phyloP scores from a whole-genome alignment of 35 echinoderm and acorn worm genomes.

The Ophiothrix spiculata region DNA sequence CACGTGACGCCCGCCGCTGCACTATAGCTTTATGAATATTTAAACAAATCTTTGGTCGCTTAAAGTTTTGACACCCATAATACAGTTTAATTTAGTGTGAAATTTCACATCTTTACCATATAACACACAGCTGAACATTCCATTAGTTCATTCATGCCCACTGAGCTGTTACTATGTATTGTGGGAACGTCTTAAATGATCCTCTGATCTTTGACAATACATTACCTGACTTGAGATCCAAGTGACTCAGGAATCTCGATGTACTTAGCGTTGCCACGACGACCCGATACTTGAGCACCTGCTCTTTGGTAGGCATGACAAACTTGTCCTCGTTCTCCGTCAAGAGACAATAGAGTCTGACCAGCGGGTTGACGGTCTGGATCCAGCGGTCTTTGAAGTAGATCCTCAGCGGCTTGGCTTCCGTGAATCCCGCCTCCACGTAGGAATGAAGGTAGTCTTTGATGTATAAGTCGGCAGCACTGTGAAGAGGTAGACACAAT shows the following conservation, averaged over 20 bases:
- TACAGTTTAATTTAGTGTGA: too few relatives aligned
- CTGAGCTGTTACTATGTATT: too few relatives aligned
- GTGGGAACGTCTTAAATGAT: too few relatives aligned
- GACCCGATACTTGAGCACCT: slow-evolving; percentile 82
- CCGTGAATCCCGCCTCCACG: slow-evolving; percentile 73
- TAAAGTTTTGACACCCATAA: too few relatives aligned
- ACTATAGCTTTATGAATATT: too few relatives aligned
- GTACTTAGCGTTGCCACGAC: slow-evolving; percentile 99
- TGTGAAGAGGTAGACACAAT: slow-evolving; percentile 12
- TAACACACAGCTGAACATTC: too few relatives aligned
- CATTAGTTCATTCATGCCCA: too few relatives aligned
- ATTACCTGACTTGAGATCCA: slow-evolving; percentile 75
- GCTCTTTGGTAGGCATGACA: slow-evolving; percentile 76
- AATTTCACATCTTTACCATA: too few relatives aligned
- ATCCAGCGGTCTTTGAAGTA: slow-evolving; percentile 99
- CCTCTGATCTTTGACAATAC: too few relatives aligned
- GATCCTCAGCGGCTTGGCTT: slow-evolving; percentile 80
- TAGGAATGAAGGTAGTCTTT: slow-evolving; percentile 91
- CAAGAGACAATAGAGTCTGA: slow-evolving; percentile 83
- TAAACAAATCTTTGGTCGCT: too few relatives aligned
- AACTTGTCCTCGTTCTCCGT: slow-evolving; percentile 80
- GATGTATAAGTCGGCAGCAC: slow-evolving; percentile 97
- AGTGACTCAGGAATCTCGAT: slow-evolving; percentile 74
- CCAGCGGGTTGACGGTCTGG: slow-evolving; percentile 74
- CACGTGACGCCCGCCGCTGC: too few relatives aligned